These are phyloP conservation scores for Ahaetulla prasina DNA, from an alignment of 2,113 vertebrate genomes.

Conservation along the genomic window DNA sequence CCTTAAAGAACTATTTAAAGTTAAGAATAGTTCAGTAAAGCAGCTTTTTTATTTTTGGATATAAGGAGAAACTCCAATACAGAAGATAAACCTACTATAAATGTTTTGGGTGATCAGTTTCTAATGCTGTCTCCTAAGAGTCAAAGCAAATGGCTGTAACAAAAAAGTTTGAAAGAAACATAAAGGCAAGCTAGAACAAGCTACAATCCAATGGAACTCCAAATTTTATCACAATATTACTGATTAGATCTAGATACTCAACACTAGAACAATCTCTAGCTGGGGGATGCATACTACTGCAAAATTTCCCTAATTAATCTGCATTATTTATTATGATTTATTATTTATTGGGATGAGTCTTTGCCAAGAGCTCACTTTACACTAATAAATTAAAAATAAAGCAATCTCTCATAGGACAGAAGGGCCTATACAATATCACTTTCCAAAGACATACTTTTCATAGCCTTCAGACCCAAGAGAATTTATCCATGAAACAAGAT, in stretches of 20 bases:
- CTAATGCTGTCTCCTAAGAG: not conserved
- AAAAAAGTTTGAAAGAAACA: not conserved
- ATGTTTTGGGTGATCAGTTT: not conserved
- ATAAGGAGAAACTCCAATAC: not conserved
- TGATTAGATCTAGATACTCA: not conserved
- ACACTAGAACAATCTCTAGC: not conserved
- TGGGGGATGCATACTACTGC: not conserved
- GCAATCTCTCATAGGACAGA: not conserved
- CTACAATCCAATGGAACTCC: not conserved
- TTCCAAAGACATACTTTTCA: not conserved
- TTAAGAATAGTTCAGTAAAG: not conserved
- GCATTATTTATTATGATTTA: constrained; percentile 13
- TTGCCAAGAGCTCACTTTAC: not conserved
- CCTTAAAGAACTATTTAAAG: not conserved
- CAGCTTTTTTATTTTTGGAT: not conserved
- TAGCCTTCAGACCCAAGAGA: not conserved
- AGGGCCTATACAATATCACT: not conserved
- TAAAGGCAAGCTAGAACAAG: not conserved
- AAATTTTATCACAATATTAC: not conserved
- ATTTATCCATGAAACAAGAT: not conserved
- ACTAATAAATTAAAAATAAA: constrained; percentile 8
- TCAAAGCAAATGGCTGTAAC: not conserved
- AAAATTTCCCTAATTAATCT: constrained; percentile 2
- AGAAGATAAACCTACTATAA: not conserved
- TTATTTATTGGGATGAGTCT: constrained; percentile 3